Evolutionary conservation across 2,888 invertebrate species (phyloP).

Genomic region (Apomyelois bistriatella): DNA sequence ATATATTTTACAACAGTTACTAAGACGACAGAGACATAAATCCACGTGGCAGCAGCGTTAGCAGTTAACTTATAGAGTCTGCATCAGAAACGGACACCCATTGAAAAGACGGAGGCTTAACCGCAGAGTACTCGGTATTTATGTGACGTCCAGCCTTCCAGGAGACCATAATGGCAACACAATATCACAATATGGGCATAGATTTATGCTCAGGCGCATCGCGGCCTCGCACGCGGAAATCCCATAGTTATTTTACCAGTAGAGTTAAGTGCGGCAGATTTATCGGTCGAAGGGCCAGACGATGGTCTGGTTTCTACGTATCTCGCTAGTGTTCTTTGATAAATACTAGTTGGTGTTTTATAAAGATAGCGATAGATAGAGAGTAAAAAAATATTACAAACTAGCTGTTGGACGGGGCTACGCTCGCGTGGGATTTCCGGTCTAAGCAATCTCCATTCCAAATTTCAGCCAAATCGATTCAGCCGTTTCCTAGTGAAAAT

Average conservation of each 20-base stretch:
- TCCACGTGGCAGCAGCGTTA: not conserved
- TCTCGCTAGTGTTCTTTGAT: constrained; percentile 43
- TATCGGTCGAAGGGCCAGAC: constrained; percentile 63
- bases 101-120: constrained; percentile 43
- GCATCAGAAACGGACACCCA: constrained; percentile 38
- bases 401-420: too few relatives aligned
- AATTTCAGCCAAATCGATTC: too few relatives aligned
- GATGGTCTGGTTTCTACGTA: constrained; percentile 73
- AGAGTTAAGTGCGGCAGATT: constrained; percentile 79
- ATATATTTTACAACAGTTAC: constrained; percentile 8
- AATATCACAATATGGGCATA: constrained; percentile 78
- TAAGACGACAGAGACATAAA: constrained; percentile 1
- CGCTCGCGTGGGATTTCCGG: too few relatives aligned
- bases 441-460: too few relatives aligned
- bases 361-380: not conserved
- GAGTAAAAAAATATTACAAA: not conserved
- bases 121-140: constrained; percentile 59
- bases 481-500: too few relatives aligned
- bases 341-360: constrained; percentile 25
- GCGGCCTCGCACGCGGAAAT: constrained; percentile 78
- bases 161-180: constrained; percentile 76
- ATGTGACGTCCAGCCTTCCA: constrained; percentile 64
- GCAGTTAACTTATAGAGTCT: constrained; percentile 32
- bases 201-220: constrained; percentile 77
- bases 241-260: constrained; percentile 79